Evolutionary conservation across 2,797 vertebrate species (phyloP), one percentile per base, ranked within the genome.

Genomic region (Coendou prehensilis): DNA sequence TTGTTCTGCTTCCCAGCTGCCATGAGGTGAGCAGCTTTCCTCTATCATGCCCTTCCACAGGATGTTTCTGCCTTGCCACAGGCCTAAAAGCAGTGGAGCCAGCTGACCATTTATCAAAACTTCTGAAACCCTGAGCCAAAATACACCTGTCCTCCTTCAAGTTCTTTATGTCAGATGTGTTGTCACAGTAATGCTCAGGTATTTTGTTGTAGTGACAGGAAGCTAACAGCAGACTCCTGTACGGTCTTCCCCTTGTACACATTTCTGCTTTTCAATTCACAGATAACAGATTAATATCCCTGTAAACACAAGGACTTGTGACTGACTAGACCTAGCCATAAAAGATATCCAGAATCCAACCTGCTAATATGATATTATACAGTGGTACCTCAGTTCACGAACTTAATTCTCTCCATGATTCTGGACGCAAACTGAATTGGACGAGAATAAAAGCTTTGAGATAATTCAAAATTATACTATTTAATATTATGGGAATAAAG

Each of bases 391-490:
- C 67, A 71, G 20, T 37, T 41, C 67, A 71, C 18, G 4, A 71
- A 71, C 67, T 37, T 37, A 9, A 41, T 41, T 9, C n/a, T 37
- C 41, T 71, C n/a, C n/a, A 71, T 41, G 67, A 41, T 37, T 20
- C 67, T 71, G 67, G 67, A 22, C n/a, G 20, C 18, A 20, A 41
- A 71, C 17, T 22, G 18, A 71, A 37, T 41, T 41, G n/a, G 67
- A 20, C 0, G 14, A 71, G 67, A 71, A 23, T 37, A 90, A 57
- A 82, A 86, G n/a, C 7, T 59, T 93, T 15, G 28, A 78, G 4
- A 67, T 80, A 56, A 91, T 67, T 86, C 28, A 89, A 80, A 89
- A 63, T 95, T 81, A 54, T 13, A 47, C 26, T 57, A 33, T 84
- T 83, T 52, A 76, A 61, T 89, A 90, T 33, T 30, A 69, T 57